phyloP scores from a whole-genome alignment of 2,113 vertebrate species.

The Oreochromis tanganicae region DNA sequence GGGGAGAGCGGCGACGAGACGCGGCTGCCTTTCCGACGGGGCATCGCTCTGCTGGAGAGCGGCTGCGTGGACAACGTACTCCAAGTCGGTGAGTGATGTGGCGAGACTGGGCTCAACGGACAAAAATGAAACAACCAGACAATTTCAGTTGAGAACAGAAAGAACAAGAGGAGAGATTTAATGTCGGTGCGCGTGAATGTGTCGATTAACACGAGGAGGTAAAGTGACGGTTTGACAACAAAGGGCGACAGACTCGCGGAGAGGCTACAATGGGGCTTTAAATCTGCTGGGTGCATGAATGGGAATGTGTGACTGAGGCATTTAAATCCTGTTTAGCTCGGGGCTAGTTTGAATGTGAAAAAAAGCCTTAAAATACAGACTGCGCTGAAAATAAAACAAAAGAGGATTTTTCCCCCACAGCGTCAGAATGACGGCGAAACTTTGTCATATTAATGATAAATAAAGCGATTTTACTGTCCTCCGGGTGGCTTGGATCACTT shows the following conservation, averaged over 20 bases:
- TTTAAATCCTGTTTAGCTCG: slow-evolving; percentile 43
- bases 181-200: neutral
- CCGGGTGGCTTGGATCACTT: neutral
- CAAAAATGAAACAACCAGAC: neutral
- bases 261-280: slow-evolving; percentile 58
- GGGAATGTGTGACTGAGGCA: slow-evolving; percentile 41
- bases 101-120: neutral
- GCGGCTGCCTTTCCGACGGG: slow-evolving; percentile 88
- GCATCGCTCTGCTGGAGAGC: slow-evolving; percentile 87
- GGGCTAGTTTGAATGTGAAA: slow-evolving; percentile 34
- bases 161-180: neutral
- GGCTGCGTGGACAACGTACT: slow-evolving; percentile 94
- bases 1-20: slow-evolving; percentile 82
- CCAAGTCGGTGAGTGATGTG: slow-evolving; percentile 90
- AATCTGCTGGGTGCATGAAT: slow-evolving; percentile 42
- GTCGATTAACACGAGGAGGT: neutral
- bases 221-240: slow-evolving; percentile 51
- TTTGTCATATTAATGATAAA: neutral
- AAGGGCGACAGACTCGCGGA: slow-evolving; percentile 32
- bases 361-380: slow-evolving; percentile 17
- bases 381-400: neutral
- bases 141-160: neutral
- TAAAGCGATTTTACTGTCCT: neutral
- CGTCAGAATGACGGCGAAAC: neutral
- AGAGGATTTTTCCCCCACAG: neutral